Evolutionary conservation across 2,113 vertebrate genomes (phyloP).

Genomic region (Cyprinodon variegatus): DNA sequence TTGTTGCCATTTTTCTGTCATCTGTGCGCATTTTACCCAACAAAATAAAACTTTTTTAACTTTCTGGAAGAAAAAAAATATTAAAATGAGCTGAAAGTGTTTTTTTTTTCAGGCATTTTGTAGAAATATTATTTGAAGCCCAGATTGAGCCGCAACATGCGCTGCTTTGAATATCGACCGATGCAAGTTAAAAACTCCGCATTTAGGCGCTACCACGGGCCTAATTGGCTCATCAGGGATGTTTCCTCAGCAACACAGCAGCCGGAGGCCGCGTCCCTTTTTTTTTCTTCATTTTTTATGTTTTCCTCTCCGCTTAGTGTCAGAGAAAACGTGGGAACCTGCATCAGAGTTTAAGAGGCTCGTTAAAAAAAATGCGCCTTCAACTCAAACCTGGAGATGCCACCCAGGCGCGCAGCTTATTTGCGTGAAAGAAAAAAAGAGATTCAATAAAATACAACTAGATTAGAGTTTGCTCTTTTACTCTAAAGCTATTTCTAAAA

Average conservation of each 20-base stretch:
- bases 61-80: conserved; percentile 30
- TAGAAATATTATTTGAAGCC: conserved; percentile 59
- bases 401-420: conserved; percentile 47
- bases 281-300: neutral
- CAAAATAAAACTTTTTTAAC: conserved; percentile 36
- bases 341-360: conserved; percentile 45
- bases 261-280: conserved; percentile 53
- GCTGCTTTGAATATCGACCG: conserved; percentile 72
- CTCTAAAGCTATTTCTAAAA: conserved; percentile 57
- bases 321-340: conserved; percentile 51
- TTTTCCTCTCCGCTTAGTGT: conserved; percentile 43
- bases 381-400: conserved; percentile 50
- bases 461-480: conserved; percentile 19
- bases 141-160: conserved; percentile 62
- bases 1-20: conserved; percentile 26
- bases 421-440: neutral
- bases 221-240: conserved; percentile 76
- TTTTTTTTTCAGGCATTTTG: conserved; percentile 58
- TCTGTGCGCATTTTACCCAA: conserved; percentile 36
- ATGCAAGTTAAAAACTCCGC: conserved; percentile 67
- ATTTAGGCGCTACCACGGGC: conserved; percentile 68
- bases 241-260: conserved; percentile 58
- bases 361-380: conserved; percentile 42
- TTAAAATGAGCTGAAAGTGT: conserved; percentile 44
- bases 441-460: neutral